phyloP scores from a whole-genome alignment of 2,113 vertebrate genomes.

The Lonchura striata region DNA sequence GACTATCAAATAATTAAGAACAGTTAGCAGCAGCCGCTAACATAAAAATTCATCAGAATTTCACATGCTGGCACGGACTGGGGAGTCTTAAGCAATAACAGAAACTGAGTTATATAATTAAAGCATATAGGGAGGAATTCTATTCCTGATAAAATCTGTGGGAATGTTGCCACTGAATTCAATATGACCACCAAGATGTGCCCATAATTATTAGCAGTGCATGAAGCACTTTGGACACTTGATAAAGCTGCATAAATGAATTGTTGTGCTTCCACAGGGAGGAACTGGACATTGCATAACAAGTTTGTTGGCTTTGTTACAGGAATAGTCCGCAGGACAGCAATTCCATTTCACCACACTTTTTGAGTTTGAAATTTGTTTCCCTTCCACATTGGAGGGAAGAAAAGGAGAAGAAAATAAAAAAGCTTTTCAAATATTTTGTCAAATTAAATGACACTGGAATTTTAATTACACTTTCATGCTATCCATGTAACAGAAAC shows the following conservation, averaged over 20 bases:
- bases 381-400: neutral
- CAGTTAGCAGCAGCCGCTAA: conserved; percentile 43
- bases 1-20: conserved; percentile 66
- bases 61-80: conserved; percentile 37
- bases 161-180: conserved; percentile 47
- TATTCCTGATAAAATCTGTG: conserved; percentile 44
- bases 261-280: neutral
- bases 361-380: neutral
- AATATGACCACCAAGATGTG: conserved; percentile 35
- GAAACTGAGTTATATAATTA: conserved; percentile 38
- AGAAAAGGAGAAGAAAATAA: neutral
- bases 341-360: neutral
- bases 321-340: neutral
- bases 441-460: neutral
- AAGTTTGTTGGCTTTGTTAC: neutral
- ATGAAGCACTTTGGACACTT: neutral
- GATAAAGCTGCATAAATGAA: neutral
- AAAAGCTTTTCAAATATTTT: neutral
- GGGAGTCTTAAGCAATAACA: conserved; percentile 54
- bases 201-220: conserved; percentile 23
- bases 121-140: conserved; percentile 35
- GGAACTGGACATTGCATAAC: neutral
- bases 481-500: neutral
- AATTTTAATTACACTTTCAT: neutral
- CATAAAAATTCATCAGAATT: conserved; percentile 53